These are phyloP conservation scores for Balaeniceps rex DNA, from an alignment of 2,113 vertebrate species.

Conservation along the genomic window DNA sequence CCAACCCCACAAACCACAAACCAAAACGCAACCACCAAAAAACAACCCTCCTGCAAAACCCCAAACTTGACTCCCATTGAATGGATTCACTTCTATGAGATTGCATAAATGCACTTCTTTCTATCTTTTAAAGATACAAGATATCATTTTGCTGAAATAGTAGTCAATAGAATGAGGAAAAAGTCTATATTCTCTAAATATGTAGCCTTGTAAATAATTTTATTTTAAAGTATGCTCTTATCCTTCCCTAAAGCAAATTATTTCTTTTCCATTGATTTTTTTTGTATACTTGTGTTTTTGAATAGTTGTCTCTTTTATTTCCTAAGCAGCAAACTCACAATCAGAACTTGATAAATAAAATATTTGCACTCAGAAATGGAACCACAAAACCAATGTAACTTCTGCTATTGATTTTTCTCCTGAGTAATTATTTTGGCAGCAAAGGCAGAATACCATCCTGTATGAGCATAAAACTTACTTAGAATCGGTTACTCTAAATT, in stretches of 20 bases:
- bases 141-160: not conserved
- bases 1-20: no score
- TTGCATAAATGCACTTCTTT: not conserved
- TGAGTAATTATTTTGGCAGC: not conserved
- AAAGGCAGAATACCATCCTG: not conserved
- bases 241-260: not conserved
- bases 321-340: not conserved
- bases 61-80: not conserved
- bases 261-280: not conserved
- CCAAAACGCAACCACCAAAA: not conserved
- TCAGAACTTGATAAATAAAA: not conserved
- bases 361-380: not conserved
- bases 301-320: not conserved
- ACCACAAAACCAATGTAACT: not conserved
- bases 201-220: not conserved
- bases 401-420: not conserved
- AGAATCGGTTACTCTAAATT: not conserved
- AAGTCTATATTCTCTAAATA: not conserved
- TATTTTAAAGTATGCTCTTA: not conserved
- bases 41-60: accelerated
- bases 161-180: not conserved
- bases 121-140: not conserved
- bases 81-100: not conserved
- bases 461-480: not conserved
- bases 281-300: not conserved